These are phyloP conservation scores for Castor canadensis DNA, from an alignment of 2,113 vertebrate species.

Conservation along the genomic window DNA sequence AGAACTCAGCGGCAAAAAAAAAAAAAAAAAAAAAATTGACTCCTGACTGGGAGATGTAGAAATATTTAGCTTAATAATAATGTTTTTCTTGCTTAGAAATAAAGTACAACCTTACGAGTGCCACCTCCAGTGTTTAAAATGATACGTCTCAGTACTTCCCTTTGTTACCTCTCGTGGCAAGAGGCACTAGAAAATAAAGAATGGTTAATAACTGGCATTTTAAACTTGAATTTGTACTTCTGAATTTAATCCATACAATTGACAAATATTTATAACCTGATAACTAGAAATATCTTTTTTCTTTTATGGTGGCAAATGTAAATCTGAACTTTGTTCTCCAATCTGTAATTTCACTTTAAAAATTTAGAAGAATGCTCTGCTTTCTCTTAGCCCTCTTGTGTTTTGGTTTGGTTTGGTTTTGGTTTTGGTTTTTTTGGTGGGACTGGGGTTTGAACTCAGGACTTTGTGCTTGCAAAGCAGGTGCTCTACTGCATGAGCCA, in stretches of 20 bases:
- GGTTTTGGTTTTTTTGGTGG: no score
- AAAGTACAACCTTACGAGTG: background rate
- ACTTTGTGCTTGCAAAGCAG: no score
- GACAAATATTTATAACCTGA: conserved; percentile 14
- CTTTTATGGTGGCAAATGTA: conserved; percentile 4
- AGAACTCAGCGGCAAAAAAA: background rate
- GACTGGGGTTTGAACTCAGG: no score
- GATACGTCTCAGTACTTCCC: background rate
- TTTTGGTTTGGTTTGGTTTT: no score
- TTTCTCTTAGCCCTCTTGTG: background rate
- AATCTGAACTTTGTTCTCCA: conserved; percentile 24
- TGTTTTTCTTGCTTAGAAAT: conserved; percentile 30
- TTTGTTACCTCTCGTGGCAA: background rate
- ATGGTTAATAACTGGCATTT: conserved; percentile 21
- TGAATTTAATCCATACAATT: conserved; percentile 27
- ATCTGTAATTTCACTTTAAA: background rate
- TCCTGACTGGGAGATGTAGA: background rate
- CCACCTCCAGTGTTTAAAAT: conserved; percentile 6
- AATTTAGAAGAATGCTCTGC: background rate
- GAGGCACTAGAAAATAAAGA: background rate
- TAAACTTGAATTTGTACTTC: conserved; percentile 48
- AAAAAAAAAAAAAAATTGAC: background rate
- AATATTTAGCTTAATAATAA: conserved; percentile 18
- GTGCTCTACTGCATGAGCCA: no score
- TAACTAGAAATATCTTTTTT: background rate